Conservation (phyloP, 2,113 vertebrate genomes). For the Lichenostomus cassidix region DNA sequence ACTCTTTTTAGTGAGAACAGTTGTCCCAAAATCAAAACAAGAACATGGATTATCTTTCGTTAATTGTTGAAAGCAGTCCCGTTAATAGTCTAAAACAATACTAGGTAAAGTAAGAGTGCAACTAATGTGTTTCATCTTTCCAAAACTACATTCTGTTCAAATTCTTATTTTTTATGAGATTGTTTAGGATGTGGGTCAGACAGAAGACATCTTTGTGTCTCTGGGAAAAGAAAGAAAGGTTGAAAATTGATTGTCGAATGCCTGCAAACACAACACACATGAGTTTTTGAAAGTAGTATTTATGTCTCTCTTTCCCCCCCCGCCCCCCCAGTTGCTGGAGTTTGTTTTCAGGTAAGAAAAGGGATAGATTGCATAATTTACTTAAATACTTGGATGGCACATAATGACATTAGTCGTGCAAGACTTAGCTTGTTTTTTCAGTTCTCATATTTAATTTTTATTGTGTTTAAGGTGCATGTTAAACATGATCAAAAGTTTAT, state of each 20-base stretch:
- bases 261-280: not conserved
- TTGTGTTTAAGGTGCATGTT: not conserved
- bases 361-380: not conserved
- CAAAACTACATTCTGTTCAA: not conserved
- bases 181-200: not conserved
- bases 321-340: not conserved
- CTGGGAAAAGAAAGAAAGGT: not conserved
- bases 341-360: constrained; percentile 9
- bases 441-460: not conserved
- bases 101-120: not conserved
- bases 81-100: not conserved
- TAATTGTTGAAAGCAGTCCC: not conserved
- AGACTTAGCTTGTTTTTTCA: constrained; percentile 26
- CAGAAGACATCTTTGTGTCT: not conserved
- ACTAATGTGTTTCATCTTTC: not conserved
- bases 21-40: not conserved
- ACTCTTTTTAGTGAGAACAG: not conserved
- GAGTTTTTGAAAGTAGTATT: not conserved
- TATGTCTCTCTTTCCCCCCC: not conserved
- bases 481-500: not conserved
- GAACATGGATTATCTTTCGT: not conserved
- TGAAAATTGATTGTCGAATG: accelerated
- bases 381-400: not conserved
- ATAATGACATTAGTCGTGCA: not conserved
- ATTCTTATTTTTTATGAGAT: not conserved